Evolutionary conservation across 2,797 vertebrate genomes (phyloP), one percentile per base, ranked within the genome.

Genomic region (Pangasius mekongensis): DNA sequence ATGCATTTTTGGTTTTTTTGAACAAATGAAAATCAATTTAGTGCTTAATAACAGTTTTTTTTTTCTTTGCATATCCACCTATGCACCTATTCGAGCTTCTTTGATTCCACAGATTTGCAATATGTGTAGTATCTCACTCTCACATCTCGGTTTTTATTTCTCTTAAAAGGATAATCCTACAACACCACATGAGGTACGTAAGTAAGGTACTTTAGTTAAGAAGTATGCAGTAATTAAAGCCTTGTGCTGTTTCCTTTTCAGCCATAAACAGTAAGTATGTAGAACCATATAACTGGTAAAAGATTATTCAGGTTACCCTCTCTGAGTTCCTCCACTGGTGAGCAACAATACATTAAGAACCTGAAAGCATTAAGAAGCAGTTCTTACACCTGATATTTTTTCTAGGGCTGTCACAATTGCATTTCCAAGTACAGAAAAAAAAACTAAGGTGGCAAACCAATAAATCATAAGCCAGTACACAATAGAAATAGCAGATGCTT

Each of bases 401-500:
- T 22, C 76, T 81, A 39, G 52, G 8, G 9, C 52, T 36, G 52
- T 36, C 76, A 58, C 30, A 36, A 60, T 62, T 56, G 14, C 3
- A 54, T 56, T 81, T 82, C 33, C 80, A 62, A 82, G 5, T 24
- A 9, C 14, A 39, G 11, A 16, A n/a, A 77, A 33, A 14, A 10
- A 9, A 27, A 3, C 18, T 18, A 74, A n/a, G 43, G 43, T 76
- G 18, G 30, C 52, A 80, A 58, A 56, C 49, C 77, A 80, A 58
- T 80, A 60, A 39, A 60, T 39, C 56, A 82, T 82, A 27, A 62
- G 43, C 58, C 36, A 62, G 58, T 62, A 62, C 43, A 43, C 36
- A 62, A 43, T 27, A 82, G 33, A 82, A 82, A 60, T 82, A 60
- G 22, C 80, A 82, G 80, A 62, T 82, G 58, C 33, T 62, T 62